Conservation (phyloP, 2,888 invertebrate species). For the Camponotus fellah region DNA sequence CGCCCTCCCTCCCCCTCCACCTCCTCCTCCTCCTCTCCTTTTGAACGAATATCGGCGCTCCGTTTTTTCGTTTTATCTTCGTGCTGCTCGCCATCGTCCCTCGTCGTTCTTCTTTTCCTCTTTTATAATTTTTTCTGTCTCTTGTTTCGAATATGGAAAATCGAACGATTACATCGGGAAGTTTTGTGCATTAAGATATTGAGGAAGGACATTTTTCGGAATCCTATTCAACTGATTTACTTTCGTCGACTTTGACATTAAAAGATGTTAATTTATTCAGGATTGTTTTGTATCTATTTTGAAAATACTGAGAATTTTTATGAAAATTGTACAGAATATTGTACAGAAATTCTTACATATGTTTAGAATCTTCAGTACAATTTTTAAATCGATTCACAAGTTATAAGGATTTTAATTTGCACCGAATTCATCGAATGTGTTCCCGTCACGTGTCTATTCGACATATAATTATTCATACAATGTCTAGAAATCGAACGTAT, state of each 20-base stretch:
- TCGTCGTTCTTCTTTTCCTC: conserved; percentile 28
- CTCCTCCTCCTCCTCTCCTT: conserved; percentile 28
- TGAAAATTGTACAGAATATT: too few relatives aligned
- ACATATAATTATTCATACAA: too few relatives aligned
- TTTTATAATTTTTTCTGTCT: conserved; percentile 46
- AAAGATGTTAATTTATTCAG: not conserved
- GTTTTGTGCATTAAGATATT: conserved; percentile 16
- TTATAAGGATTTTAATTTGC: too few relatives aligned
- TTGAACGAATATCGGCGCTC: conserved; percentile 50
- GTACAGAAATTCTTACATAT: too few relatives aligned
- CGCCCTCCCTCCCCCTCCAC: too few relatives aligned
- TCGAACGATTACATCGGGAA: conserved; percentile 21
- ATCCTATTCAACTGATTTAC: not conserved
- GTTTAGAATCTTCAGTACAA: too few relatives aligned
- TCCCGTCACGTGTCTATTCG: too few relatives aligned
- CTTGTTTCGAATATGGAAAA: conserved; percentile 39
- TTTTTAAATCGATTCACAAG: too few relatives aligned
- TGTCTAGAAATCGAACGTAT: too few relatives aligned
- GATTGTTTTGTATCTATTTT: too few relatives aligned
- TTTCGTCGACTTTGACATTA: conserved; percentile 40
- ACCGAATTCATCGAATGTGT: too few relatives aligned
- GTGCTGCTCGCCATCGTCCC: conserved; percentile 41
- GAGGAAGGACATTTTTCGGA: conserved; percentile 1
- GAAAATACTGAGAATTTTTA: too few relatives aligned
- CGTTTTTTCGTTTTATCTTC: conserved; percentile 53